Base-by-base conservation (phyloP, 2,797 vertebrate genomes). In the Dipus sagitta region DNA sequence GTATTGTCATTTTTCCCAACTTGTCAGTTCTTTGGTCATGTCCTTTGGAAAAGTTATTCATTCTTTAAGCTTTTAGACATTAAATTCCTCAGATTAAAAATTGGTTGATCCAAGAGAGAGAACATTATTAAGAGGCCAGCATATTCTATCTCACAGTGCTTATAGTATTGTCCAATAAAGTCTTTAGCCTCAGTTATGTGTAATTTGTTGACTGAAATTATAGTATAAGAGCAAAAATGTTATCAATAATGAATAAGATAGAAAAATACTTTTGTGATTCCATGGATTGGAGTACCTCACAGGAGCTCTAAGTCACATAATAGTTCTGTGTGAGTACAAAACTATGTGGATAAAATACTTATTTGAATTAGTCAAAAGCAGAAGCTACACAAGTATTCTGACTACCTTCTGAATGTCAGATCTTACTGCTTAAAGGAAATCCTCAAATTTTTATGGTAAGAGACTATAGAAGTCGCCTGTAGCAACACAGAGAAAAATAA, bases 371-470 rank as follows among this genome's bases (percentile, higher is more conserved):
- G 96, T 95, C 85, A 94, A 95, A 93, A 96, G 92, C 95, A 97
- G 94, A 97, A 96, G 71, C 93, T 97, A 97, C 94, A 88, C 88
- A 97, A 96, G 97, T 97, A 2, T 95, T 81, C 95, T 97, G 96
- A 98, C 96, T 96, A 97, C 76, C 93, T 97, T 91, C 92, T 93
- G 88, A 95, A 91, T 95, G 93, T 95, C 97, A 97, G 96, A 97
- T 97, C 96, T 94, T 95, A 94, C 87, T 96, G 94, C 96, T 97
- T 95, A 77, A 94, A 96, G 95, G 91, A 97, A 96, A 96, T 96
- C 93, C 90, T 97, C 93, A 92, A 88, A 96, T 94, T 97, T 97
- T 97, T 95, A 93, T 96, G 92, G 91, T 96, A 70, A 87, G 93
- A 97, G 78, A 80, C 0, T 96, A 97, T 94, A 95, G 76, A 91